phyloP scores from a whole-genome alignment of 2,888 invertebrate species.

The Pristionchus arcanus region DNA sequence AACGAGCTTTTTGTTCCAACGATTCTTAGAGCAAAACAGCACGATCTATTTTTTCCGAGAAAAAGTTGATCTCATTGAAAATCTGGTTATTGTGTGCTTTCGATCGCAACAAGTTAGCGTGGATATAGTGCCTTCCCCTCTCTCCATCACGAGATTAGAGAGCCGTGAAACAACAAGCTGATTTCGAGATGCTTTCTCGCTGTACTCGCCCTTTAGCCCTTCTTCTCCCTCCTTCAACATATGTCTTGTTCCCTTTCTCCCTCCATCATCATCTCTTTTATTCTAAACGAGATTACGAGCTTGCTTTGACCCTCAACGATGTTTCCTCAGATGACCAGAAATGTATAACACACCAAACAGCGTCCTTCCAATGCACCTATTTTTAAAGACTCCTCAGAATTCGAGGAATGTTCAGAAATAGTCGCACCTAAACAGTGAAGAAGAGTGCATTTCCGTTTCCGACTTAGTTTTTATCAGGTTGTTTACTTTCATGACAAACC shows the following conservation, averaged over 20 bases:
- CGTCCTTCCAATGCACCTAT: not conserved
- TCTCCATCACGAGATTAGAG: slow-evolving; percentile 34
- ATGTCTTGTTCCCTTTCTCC: slow-evolving; percentile 9
- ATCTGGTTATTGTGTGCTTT: slow-evolving; percentile 7
- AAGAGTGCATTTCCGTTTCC: slow-evolving; percentile 34
- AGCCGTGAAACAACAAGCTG: slow-evolving; percentile 34
- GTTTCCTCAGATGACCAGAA: not conserved
- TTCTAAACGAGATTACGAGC: slow-evolving; percentile 5
- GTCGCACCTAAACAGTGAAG: not conserved
- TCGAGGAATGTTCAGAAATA: not conserved
- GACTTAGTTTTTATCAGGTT: slow-evolving; percentile 14
- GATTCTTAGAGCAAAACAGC: not conserved
- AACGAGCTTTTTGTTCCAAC: not conserved
- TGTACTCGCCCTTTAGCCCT: slow-evolving; percentile 44
- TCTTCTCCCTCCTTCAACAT: not conserved
- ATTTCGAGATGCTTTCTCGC: not conserved
- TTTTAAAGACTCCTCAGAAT: not conserved
- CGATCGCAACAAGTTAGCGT: not conserved
- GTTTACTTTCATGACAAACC: slow-evolving; percentile 42
- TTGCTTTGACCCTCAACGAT: not conserved
- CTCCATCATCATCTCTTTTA: not conserved
- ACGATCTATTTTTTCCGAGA: not conserved
- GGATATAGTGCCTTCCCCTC: not conserved
- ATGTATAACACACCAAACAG: too few relatives aligned
- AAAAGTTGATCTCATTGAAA: not conserved